Conservation (phyloP, 2,113 vertebrate species). For the Sapayoa aenigma region DNA sequence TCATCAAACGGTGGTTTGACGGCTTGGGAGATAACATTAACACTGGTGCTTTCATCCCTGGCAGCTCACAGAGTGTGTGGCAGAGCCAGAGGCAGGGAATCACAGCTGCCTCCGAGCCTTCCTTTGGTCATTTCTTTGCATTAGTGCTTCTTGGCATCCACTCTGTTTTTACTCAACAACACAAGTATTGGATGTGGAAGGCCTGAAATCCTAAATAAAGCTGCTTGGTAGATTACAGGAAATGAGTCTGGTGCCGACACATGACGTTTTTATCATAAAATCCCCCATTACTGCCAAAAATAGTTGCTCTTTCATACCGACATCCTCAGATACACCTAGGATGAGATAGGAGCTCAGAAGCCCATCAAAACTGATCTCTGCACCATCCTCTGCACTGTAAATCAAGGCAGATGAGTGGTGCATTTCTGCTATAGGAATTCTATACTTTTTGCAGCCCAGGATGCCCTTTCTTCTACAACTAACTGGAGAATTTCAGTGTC, state of each 20-base stretch:
- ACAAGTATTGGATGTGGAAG: background rate
- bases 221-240: background rate
- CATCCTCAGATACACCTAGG: background rate
- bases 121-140: background rate
- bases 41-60: background rate
- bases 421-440: background rate
- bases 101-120: background rate
- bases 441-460: background rate
- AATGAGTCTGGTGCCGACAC: background rate
- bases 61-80: background rate
- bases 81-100: background rate
- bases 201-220: background rate
- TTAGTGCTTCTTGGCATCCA: background rate
- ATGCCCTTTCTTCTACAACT: background rate
- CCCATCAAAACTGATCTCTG: background rate
- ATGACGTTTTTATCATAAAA: background rate
- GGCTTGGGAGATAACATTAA: slow-evolving; percentile 41
- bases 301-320: rapidly evolving
- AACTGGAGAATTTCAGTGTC: background rate
- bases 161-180: background rate
- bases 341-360: background rate
- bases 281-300: background rate
- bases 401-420: background rate
- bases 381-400: background rate
- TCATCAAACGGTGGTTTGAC: slow-evolving; percentile 27